phyloP scores from a whole-genome alignment of 2,888 invertebrate genomes.

The Drosophila neoperkinsi region DNA sequence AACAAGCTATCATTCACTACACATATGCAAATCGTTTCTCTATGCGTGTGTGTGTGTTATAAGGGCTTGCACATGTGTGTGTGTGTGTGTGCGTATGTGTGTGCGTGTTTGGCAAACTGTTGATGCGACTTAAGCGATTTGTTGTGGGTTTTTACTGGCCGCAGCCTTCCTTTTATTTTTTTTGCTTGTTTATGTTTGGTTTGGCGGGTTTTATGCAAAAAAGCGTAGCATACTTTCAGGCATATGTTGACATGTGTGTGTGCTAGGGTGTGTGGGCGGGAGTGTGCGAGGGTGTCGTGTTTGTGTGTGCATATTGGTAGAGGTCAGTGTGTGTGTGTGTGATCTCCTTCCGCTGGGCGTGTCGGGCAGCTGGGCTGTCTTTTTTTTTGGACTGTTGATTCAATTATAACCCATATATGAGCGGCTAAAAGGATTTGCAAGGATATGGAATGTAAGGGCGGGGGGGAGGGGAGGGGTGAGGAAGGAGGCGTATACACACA shows the following conservation, averaged over 20 bases:
- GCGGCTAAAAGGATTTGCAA: constrained; percentile 70
- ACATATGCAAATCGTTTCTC: constrained; percentile 56
- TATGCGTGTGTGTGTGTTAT: constrained; percentile 40
- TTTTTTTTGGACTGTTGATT: constrained; percentile 50
- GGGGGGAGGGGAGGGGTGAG: accelerated
- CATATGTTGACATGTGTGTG: constrained; percentile 41
- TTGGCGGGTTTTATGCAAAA: constrained; percentile 65
- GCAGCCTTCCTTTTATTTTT: constrained; percentile 27
- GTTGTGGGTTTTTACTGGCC: constrained; percentile 70
- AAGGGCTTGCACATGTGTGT: constrained; percentile 23
- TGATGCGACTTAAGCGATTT: constrained; percentile 82
- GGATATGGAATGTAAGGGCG: constrained; percentile 1
- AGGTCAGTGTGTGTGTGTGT: constrained; percentile 53
- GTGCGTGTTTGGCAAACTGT: constrained; percentile 72
- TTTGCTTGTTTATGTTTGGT: constrained; percentile 52
- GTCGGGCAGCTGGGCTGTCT: constrained; percentile 14
- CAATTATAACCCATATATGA: constrained; percentile 68
- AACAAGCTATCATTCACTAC: constrained; percentile 81
- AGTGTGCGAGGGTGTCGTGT: constrained; percentile 12
- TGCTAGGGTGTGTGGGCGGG: background rate
- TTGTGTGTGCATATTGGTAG: constrained; percentile 17
- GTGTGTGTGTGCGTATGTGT: constrained; percentile 30
- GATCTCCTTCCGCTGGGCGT: constrained; percentile 24
- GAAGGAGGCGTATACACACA: constrained; percentile 11
- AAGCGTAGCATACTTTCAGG: constrained; percentile 61